Base-by-base conservation (phyloP, 2,888 invertebrate species). In the Pyrocoelia pectoralis region DNA sequence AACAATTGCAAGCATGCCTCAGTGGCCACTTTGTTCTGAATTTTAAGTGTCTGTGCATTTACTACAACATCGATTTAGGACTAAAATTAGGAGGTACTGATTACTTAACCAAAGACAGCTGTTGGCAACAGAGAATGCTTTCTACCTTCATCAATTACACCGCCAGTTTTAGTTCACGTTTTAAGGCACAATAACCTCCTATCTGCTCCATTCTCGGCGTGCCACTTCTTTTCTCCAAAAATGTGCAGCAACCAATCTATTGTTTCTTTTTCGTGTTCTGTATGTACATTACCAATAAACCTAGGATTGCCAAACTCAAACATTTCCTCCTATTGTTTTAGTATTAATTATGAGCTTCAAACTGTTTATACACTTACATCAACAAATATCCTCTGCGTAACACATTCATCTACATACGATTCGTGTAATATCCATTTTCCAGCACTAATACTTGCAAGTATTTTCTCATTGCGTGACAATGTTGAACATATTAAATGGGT, bases 381-480 rank as follows among this genome's bases (percentile, higher is more conserved):
- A 2, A 93, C 77, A 75, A 94, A 92, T 61, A 74, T 74, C 0
- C 87, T 86, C 1, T 82, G 82, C 18, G 85, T 83, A 6, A 86
- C 80, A 57, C 91, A 92, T 48, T 89, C 85, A 3, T 87, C 86
- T 1, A 96, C 81, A 74, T 94, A 97, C 0, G 88, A 86, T 1
- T 89, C 86, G 72, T 93, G 92, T n/a, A 97, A 80, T 9, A 97
- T 86, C 95, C 95, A 97, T 73, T 92, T 90, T 13, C 97, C 97
- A 0, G 92, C 86, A 0, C 97, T 95, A 64, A 97, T 88, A 61
- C 91, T 90, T 0, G 92, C 90, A 18, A 97, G 83, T 82, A 93
- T 88, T 83, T 96, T 96, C 83, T 97, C 97, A 76, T 93, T 95
- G 61, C 95, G 87, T 6, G 86, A 85, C 0, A 90, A 89, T 73